Conservation (phyloP, 2,113 vertebrate species). For the Dryoscopus gambensis region DNA sequence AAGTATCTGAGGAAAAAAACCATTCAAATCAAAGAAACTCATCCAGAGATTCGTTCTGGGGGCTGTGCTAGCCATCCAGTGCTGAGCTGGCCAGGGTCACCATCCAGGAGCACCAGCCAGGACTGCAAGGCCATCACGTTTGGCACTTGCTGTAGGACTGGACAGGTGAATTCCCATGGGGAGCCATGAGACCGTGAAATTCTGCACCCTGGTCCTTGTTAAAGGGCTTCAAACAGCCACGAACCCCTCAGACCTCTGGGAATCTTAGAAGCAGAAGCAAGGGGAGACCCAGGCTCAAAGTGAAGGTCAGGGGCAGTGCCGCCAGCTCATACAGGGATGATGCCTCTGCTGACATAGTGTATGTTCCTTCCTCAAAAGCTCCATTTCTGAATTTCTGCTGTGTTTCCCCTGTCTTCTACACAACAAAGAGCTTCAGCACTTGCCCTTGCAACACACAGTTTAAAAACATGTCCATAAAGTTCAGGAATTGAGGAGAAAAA, state of each 20-base stretch:
- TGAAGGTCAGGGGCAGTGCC: neutral
- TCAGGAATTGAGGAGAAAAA: neutral
- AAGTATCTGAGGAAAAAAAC: neutral
- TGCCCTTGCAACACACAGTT: neutral
- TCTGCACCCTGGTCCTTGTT: neutral
- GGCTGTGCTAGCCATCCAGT: neutral
- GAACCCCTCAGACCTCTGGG: neutral
- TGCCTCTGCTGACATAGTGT: neutral
- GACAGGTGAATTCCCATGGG: neutral
- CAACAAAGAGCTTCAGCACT: neutral
- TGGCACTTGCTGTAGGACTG: neutral
- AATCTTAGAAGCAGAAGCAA: neutral
- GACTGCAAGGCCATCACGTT: neutral
- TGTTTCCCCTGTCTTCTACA: neutral
- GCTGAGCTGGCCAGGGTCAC: neutral
- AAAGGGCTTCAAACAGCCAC: neutral
- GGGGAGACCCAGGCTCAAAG: neutral
- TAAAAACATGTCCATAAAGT: neutral
- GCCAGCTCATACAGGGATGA: too few relatives aligned
- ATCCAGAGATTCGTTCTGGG: neutral
- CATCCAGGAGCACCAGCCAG: neutral
- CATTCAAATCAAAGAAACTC: neutral
- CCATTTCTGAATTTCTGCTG: neutral
- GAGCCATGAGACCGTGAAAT: rapidly evolving
- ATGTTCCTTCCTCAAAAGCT: neutral